These are phyloP conservation scores for Gymnothorax reevesii DNA, from an alignment of 2,797 vertebrate species.

Conservation along the genomic window DNA sequence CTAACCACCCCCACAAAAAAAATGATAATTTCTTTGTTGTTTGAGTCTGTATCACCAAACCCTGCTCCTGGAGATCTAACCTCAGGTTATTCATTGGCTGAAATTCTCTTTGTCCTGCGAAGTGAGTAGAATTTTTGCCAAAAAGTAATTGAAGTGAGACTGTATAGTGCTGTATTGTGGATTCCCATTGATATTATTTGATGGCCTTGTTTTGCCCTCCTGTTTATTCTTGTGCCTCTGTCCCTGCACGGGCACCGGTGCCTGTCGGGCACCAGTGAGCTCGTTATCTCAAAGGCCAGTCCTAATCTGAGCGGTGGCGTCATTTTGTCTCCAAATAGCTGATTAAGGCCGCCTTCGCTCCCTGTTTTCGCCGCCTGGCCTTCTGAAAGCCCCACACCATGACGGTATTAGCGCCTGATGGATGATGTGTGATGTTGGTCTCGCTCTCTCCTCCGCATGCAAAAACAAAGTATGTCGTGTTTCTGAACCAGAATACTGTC, in stretches of 20 bases:
- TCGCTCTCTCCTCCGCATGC: not conserved
- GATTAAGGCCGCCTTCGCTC: not conserved
- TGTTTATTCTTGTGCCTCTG: conserved; percentile 2
- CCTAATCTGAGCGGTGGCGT: not conserved
- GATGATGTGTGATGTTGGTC: not conserved
- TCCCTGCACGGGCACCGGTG: conserved; percentile 15
- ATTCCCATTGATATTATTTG: too few species aligned
- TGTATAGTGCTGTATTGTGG: too few species aligned
- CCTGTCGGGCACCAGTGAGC: conserved; percentile 34
- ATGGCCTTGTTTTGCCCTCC: too few species aligned
- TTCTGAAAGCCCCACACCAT: not conserved
- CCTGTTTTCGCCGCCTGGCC: not conserved
- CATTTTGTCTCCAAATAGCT: not conserved
- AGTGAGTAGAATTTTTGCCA: too few species aligned
- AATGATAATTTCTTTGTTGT: conserved; percentile 57
- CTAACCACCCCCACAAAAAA: conserved; percentile 36
- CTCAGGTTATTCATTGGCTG: too few species aligned
- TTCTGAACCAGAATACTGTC: not conserved
- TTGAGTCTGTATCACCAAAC: conserved; percentile 46
- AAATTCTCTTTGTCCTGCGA: too few species aligned
- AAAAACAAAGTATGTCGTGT: not conserved
- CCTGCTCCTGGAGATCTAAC: not conserved
- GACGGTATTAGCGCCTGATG: not conserved
- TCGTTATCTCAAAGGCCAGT: conserved; percentile 24
- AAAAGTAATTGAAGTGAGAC: too few species aligned